These are phyloP conservation scores for Zaprionus tsacasi DNA, from an alignment of 1,140 invertebrate species.

Conservation along the genomic window DNA sequence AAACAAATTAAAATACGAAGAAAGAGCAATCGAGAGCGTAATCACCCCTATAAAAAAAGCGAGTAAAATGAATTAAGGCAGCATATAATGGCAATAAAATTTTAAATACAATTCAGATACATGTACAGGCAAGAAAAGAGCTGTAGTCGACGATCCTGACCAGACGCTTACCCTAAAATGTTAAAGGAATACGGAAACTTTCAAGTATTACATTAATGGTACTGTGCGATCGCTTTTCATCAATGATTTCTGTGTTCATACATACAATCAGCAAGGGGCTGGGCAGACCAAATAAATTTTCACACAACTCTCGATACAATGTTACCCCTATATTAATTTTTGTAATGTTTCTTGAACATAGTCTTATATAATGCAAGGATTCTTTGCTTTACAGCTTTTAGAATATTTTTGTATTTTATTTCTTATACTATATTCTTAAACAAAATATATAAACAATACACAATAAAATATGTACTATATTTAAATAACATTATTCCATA, in stretches of 20 bases:
- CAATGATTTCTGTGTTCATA: not conserved
- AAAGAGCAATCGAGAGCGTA: conserved; percentile 48
- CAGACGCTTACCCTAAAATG: not conserved
- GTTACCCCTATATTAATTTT: not conserved
- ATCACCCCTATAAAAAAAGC: conserved; percentile 36
- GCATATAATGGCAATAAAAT: conserved; percentile 32
- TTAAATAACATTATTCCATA: too few species aligned
- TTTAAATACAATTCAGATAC: conserved; percentile 30
- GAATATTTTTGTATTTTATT: too few species aligned
- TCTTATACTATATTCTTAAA: too few species aligned
- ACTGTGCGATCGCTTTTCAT: conserved; percentile 1
- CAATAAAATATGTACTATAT: too few species aligned
- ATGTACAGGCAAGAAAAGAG: conserved; percentile 6
- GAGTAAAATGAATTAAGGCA: conserved; percentile 29
- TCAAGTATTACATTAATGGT: not conserved
- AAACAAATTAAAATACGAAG: conserved; percentile 46
- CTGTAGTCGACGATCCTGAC: not conserved
- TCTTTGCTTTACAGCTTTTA: too few species aligned
- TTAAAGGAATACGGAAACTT: not conserved
- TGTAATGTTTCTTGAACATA: too few species aligned
- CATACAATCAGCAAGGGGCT: not conserved
- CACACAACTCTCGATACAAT: not conserved
- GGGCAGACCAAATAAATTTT: not conserved
- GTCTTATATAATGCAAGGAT: too few species aligned
- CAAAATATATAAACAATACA: too few species aligned